A percentile compares a stretch with the other conserved stretches of the same genome.
Conservation (phyloP, 1,140 invertebrate genomes). For the Brachionus calyciflorus region DNA sequence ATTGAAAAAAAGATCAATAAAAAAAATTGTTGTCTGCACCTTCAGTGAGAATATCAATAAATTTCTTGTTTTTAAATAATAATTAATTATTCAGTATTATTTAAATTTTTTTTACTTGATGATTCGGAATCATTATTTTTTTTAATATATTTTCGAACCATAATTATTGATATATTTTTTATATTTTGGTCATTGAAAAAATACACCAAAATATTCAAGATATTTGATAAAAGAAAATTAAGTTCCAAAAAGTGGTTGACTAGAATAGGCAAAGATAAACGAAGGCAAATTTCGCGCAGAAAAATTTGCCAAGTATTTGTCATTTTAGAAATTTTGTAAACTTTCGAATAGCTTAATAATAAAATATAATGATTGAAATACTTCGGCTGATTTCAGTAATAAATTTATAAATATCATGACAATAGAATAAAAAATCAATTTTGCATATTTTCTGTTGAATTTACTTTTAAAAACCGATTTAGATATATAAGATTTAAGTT, state of each 20-base stretch:
- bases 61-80: too few relatives aligned
- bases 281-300: not conserved
- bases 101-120: too few relatives aligned
- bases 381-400: not conserved
- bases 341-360: not conserved
- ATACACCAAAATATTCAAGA: not conserved
- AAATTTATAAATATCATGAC: not conserved
- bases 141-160: too few relatives aligned
- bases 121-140: too few relatives aligned
- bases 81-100: too few relatives aligned
- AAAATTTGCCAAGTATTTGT: not conserved
- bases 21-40: too few relatives aligned
- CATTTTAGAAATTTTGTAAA: not conserved
- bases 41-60: too few relatives aligned
- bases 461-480: not conserved
- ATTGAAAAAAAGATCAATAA: too few relatives aligned
- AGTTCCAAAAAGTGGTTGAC: not conserved
- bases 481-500: not conserved
- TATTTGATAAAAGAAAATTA: not conserved
- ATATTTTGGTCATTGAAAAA: not conserved
- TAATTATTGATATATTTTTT: too few relatives aligned
- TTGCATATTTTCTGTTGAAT: not conserved
- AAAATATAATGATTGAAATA: not conserved
- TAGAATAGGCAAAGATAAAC: not conserved
- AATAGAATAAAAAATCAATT: not conserved